phyloP scores from a whole-genome alignment of 2,113 vertebrate species.

The Cathartes aura region DNA sequence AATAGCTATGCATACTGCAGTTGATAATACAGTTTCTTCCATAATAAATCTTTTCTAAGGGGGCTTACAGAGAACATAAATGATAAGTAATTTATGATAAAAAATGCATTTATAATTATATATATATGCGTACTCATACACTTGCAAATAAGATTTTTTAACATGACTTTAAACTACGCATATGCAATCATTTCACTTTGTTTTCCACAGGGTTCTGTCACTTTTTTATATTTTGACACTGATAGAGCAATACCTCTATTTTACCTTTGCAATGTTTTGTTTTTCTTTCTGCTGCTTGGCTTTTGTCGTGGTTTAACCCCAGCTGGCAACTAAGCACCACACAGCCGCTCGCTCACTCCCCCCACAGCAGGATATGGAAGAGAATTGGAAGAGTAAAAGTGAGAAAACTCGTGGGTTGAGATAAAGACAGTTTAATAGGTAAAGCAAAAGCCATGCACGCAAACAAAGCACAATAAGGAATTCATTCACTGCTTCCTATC shows the following conservation, averaged over 20 bases:
- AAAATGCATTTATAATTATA: not conserved
- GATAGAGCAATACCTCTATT: not conserved
- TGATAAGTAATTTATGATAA: not conserved
- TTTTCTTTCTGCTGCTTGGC: not conserved
- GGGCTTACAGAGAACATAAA: not conserved
- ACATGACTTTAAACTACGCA: not conserved
- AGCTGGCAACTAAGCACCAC: no score
- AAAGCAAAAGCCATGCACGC: no score
- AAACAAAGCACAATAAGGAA: no score
- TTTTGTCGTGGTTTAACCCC: not conserved
- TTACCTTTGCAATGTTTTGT: not conserved
- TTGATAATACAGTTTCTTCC: not conserved
- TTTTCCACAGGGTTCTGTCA: not conserved
- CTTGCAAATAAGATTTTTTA: not conserved
- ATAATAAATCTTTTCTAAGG: not conserved
- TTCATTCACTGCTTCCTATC: no score
- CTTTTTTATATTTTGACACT: not conserved
- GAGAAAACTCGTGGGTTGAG: no score
- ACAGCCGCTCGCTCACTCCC: no score
- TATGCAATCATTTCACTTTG: not conserved
- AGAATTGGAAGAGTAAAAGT: no score
- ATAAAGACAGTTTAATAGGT: no score
- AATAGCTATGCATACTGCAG: not conserved
- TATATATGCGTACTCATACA: not conserved
- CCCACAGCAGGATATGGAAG: no score